Evolutionary conservation across 92 coral and sea anemone species (phyloP).

Genomic region (Palythoa caribaeorum): DNA sequence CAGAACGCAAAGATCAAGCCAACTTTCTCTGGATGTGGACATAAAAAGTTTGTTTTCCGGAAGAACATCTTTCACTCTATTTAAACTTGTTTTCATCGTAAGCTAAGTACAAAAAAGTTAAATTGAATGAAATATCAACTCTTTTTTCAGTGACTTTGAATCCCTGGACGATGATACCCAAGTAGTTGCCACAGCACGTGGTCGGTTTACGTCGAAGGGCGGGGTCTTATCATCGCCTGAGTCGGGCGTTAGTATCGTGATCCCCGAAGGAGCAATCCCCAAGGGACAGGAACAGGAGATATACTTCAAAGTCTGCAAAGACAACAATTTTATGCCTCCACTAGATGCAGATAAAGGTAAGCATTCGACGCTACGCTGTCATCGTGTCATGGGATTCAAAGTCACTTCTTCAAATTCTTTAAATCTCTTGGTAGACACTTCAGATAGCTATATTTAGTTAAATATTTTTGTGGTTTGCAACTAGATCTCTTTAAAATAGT

Average conservation of each 20-base stretch:
- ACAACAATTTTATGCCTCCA: conserved; percentile 96
- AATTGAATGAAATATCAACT: conserved; percentile 29
- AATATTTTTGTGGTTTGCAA: background rate
- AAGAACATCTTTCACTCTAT: background rate
- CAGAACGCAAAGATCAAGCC: too few relatives aligned
- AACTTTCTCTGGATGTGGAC: background rate
- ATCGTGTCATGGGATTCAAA: conserved; percentile 28
- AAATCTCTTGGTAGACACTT: background rate
- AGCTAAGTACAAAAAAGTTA: background rate
- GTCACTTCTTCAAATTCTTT: conserved; percentile 19
- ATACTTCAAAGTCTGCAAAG: conserved; percentile 98
- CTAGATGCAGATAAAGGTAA: conserved; percentile 96
- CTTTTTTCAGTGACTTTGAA: conserved; percentile 90
- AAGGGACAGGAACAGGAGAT: conserved; percentile 92
- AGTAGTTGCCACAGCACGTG: conserved; percentile 99
- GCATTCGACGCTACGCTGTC: conserved; percentile 3
- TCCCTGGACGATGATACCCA: conserved; percentile 93
- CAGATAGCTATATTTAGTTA: background rate
- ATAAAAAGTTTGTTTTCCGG: background rate
- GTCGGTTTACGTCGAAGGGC: conserved; percentile 91
- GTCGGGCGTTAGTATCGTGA: conserved; percentile 96
- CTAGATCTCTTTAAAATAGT: background rate
- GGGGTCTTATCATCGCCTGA: conserved; percentile 94
- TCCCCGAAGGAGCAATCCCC: conserved; percentile 98
- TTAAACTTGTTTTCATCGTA: background rate